Conservation (phyloP, 1,140 invertebrate genomes). For the Bombyx mandarina region DNA sequence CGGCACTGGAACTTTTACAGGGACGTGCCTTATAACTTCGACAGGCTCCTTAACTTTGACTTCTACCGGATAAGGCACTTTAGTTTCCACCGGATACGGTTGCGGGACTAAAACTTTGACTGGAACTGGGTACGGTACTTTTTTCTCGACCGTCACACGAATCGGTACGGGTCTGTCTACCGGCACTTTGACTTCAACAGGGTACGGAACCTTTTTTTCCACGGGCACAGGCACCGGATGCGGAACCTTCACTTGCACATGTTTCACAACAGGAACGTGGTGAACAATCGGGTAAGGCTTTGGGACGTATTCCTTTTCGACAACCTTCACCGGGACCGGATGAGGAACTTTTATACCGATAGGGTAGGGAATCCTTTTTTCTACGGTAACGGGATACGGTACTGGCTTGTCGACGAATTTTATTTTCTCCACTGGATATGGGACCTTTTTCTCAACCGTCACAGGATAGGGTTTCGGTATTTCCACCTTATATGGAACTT, state of each 20-base stretch:
- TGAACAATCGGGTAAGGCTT: slow-evolving; percentile 75
- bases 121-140: slow-evolving; percentile 67
- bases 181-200: slow-evolving; percentile 71
- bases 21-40: slow-evolving; percentile 70
- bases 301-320: slow-evolving; percentile 67
- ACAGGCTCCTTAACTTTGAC: slow-evolving; percentile 70
- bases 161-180: slow-evolving; percentile 69
- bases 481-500: slow-evolving; percentile 61
- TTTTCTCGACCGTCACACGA: slow-evolving; percentile 66
- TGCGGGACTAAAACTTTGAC: slow-evolving; percentile 68
- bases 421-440: slow-evolving; percentile 75
- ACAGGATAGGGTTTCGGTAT: slow-evolving; percentile 71
- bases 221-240: slow-evolving; percentile 65
- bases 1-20: slow-evolving; percentile 68
- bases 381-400: slow-evolving; percentile 74
- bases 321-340: slow-evolving; percentile 65
- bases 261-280: slow-evolving; percentile 62
- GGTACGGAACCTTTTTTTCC: slow-evolving; percentile 72
- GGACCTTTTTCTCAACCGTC: slow-evolving; percentile 75
- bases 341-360: slow-evolving; percentile 74
- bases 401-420: slow-evolving; percentile 77
- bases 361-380: slow-evolving; percentile 76
- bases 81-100: slow-evolving; percentile 72
- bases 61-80: slow-evolving; percentile 73
- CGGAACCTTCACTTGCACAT: slow-evolving; percentile 68